Base-by-base conservation (phyloP, 1,140 invertebrate species). In the Adelges cooleyi region DNA sequence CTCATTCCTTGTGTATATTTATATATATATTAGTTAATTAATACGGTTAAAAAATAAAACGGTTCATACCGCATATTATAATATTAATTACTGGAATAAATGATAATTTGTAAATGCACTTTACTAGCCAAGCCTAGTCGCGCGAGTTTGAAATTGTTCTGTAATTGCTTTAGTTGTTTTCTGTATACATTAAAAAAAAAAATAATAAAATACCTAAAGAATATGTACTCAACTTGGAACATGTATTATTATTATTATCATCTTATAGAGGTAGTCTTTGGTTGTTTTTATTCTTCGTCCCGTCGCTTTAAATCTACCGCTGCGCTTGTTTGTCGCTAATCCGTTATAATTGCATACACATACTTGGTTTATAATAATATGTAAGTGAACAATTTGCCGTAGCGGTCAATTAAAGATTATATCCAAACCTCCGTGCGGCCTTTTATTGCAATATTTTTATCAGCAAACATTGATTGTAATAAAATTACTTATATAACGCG, bases 301-400 rank as follows among this genome's bases (percentile, higher is more conserved):
- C 9, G 38, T 44, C 38, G 33, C 22, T 56, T 56, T 17, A 25
- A 44, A 15, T 23, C n/a, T 8, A n/a, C 51, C 29, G 17, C 9
- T 38, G 13, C 4, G 20, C 53, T 40, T 56, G 40, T 56, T 56
- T 56, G 53, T 56, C 53, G 53, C n/a, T 56, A 42, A 15, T 56
- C 53, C 53, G 53, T 56, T 56, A 56, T 56, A 54, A 54, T 27
- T 56, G 53, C 22, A 40, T 10, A 27, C 18, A 53, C 23, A 10
- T n/a, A n/a, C n/a, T n/a, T n/a, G n/a, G n/a, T n/a, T n/a, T n/a
- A n/a, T n/a, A n/a, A n/a, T n/a, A n/a, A n/a, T n/a, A n/a, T n/a
- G n/a, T n/a, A n/a, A n/a, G n/a, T n/a, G n/a, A n/a, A n/a, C n/a
- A n/a, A n/a, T n/a, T n/a, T n/a, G n/a, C n/a, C n/a, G n/a, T n/a